Conservation (phyloP, 1,140 invertebrate species). For the Orussus abietinus region DNA sequence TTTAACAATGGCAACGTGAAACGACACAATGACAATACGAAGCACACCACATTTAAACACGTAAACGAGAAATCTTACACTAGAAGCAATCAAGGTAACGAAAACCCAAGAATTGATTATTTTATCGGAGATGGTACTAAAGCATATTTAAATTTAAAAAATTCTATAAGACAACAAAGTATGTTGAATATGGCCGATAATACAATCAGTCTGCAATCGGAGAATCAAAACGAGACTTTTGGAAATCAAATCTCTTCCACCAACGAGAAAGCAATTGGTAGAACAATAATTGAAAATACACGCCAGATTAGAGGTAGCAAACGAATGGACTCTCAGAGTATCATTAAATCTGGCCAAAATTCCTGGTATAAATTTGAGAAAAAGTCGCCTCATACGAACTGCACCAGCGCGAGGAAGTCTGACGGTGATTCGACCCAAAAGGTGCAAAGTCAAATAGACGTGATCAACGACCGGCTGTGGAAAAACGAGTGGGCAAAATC, state of each 20-base stretch:
- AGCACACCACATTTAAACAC: constrained; percentile 8
- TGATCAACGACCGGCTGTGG: constrained; percentile 46
- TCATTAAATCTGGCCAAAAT: constrained; percentile 12
- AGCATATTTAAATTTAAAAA: too few relatives aligned
- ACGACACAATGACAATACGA: constrained; percentile 15
- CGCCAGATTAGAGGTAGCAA: constrained; percentile 16
- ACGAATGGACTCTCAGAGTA: constrained; percentile 16
- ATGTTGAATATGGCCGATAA: too few relatives aligned
- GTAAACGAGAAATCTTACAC: constrained; percentile 18
- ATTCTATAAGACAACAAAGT: too few relatives aligned
- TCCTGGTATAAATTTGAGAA: constrained; percentile 20
- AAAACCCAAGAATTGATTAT: constrained; percentile 13
- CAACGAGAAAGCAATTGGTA: constrained; percentile 6
- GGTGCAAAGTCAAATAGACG: constrained; percentile 35
- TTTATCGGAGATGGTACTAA: neutral
- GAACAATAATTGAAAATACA: constrained; percentile 20
- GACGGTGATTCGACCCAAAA: too few relatives aligned
- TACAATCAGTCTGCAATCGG: too few relatives aligned
- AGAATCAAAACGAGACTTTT: constrained; percentile 1
- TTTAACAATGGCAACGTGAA: constrained; percentile 13
- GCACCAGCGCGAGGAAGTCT: too few relatives aligned
- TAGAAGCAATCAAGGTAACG: constrained; percentile 12
- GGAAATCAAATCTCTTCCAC: constrained; percentile 12
- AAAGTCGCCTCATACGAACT: too few relatives aligned
- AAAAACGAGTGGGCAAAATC: constrained; percentile 43